phyloP scores from a whole-genome alignment of 1,140 invertebrate genomes.

The Aplysia californica region DNA sequence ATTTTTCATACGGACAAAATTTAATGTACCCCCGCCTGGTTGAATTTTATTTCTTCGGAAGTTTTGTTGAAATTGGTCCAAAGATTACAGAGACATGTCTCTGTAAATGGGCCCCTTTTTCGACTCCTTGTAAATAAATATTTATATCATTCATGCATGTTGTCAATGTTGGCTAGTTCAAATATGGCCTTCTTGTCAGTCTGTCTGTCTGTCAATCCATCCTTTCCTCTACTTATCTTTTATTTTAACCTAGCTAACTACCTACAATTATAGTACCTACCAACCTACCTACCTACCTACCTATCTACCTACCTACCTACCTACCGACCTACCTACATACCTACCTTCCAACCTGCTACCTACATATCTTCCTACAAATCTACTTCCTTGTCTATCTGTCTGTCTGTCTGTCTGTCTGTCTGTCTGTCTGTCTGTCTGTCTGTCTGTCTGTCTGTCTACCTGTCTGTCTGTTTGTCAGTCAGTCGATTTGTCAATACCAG shows the following conservation, averaged over 20 bases:
- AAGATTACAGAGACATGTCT: too few relatives aligned
- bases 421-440: slow-evolving; percentile 1
- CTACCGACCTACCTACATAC: too few relatives aligned
- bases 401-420: slow-evolving; percentile 6
- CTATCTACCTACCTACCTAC: too few relatives aligned
- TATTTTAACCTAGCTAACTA: background rate
- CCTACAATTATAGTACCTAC: background rate
- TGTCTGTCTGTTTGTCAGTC: too few relatives aligned
- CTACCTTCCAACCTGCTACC: background rate
- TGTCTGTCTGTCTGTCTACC: too few relatives aligned
- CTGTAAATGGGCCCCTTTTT: too few relatives aligned
- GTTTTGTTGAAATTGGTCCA: too few relatives aligned
- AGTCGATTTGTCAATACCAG: background rate
- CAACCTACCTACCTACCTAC: background rate
- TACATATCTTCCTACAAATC: background rate
- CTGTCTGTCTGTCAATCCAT: background rate
- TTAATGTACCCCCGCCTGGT: too few relatives aligned
- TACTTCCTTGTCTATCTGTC: too few relatives aligned
- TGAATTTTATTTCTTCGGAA: too few relatives aligned
- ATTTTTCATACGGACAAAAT: too few relatives aligned
- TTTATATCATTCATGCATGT: slow-evolving; percentile 2
- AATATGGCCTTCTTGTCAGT: background rate
- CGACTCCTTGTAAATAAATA: too few relatives aligned
- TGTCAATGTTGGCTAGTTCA: background rate
- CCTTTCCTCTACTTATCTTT: background rate